phyloP scores from a whole-genome alignment of 2,113 vertebrate species.

The Pelusios castaneus region DNA sequence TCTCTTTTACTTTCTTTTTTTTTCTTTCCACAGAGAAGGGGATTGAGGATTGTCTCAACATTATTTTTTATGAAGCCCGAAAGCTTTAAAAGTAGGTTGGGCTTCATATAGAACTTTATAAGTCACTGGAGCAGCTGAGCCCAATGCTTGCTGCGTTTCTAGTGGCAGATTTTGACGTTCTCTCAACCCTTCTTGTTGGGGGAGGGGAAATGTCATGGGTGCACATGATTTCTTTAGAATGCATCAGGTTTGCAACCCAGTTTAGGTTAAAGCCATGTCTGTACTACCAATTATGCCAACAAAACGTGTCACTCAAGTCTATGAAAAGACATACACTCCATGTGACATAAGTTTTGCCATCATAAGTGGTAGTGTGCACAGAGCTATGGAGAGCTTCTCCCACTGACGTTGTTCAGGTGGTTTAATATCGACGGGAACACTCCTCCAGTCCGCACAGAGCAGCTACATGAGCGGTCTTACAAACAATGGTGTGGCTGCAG shows the following conservation, averaged over 20 bases:
- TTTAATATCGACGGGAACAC: too few relatives aligned
- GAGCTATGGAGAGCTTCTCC: too few relatives aligned
- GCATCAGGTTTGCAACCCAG: background rate
- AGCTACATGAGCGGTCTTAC: too few relatives aligned
- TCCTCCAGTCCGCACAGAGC: too few relatives aligned
- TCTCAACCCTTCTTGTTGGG: slow-evolving; percentile 15
- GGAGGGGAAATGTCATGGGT: background rate
- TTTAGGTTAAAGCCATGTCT: background rate
- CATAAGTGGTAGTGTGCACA: too few relatives aligned
- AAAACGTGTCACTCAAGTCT: too few relatives aligned
- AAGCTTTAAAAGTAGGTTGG: background rate
- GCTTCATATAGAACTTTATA: background rate
- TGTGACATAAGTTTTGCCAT: too few relatives aligned
- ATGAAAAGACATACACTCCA: too few relatives aligned
- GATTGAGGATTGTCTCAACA: background rate
- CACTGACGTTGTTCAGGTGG: too few relatives aligned
- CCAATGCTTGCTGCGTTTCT: background rate
- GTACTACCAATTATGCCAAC: too few relatives aligned
- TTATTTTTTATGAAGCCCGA: background rate
- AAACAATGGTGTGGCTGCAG: too few relatives aligned
- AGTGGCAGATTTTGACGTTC: background rate
- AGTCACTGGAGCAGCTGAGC: background rate
- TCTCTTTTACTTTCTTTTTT: background rate
- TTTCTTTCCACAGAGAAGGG: background rate
- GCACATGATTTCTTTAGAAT: background rate